Evolutionary conservation across 2,888 invertebrate genomes (phyloP), one percentile per base, ranked within the genome.

Genomic region (Digitonthophagus gazella): DNA sequence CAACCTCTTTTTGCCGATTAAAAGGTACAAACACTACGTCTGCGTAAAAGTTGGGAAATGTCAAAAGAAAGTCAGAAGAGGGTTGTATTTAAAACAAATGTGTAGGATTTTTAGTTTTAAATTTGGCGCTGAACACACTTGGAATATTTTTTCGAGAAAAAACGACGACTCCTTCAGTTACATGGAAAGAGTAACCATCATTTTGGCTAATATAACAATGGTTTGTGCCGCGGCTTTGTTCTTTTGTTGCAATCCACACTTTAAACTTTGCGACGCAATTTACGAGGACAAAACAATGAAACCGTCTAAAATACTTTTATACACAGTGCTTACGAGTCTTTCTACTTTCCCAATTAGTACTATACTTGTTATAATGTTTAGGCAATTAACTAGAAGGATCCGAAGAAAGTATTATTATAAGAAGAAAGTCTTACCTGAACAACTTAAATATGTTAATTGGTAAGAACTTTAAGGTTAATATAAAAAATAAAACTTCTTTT

Each of bases 101-200:
- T 18, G 19, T 6, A n/a, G 20, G 5, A 56, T 71, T 64, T 65
- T 74, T 44, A 65, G 69, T 2, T 65, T 73, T 18, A 67, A 72
- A 28, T 67, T 68, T 15, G 69, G 67, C 6, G 69, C 67, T 6
- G 71, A 70, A 18, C 71, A 73, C 58, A 73, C 73, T 2, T 74
- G 74, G 74, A 74, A 70, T 15, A 18, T 70, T 22, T 66, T 65
- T 15, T 22, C 44, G 18, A 54, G 54, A 56, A 28, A 15, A 58
- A 67, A 72, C 15, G 73, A 74, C 63, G 22, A 69, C 14, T 22
- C 68, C 56, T 66, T 76, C 4, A 64, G 72, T 2, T 74, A 72
- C 28, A 16, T 71, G 0, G 71, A 73, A 67, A 66, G 74, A 61
- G 11, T 75, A 2, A 73, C 74, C 3, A 69, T 75, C 5, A 61